Evolutionary conservation across 2,113 vertebrate genomes (phyloP), one percentile per base, ranked within the genome.

Genomic region (Neodontobutis hainanensis): DNA sequence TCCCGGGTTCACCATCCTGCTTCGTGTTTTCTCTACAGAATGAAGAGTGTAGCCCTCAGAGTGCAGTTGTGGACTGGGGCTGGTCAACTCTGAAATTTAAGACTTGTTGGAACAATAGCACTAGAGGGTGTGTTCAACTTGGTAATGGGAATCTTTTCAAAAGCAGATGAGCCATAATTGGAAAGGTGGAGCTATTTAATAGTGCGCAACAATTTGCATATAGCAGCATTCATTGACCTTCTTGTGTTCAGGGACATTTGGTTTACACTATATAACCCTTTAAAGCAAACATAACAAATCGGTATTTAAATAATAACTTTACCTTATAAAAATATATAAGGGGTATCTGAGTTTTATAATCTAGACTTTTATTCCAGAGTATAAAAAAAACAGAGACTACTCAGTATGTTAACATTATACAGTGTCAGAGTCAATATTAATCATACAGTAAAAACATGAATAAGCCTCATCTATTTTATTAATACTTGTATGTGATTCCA

Each of bases 71-170:
- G 52, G 4, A 27, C 3, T 55, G 51, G 12, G 12, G 11, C 51
- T 55, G 15, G 48, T 15, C n/a, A 8, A 11, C 15, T 44, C 34
- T 2, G 45, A 6, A 35, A 27, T 27, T 11, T 34, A 42, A 27
- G 38, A 3, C 47, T 34, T 40, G 15, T 36, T n/a, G 10, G 9
- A 6, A 55, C 51, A 61, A 45, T 16, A 16, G 38, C 43, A n/a
- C 48, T n/a, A 11, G 2, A 11, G 27, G 35, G 8, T 68, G 58
- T 62, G 68, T 42, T 58, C 44, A 58, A 11, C 35, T 35, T 34
- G 15, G 40, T 68, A 67, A 71, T 63, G 34, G 61, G 46, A 12
- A 5, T 8, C 50, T 51, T 65, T 70, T 56, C 67, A 40, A n/a
- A 8, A 51, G 44, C 34, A n/a, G 59, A 62, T 19, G 44, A 12